Evolutionary conservation across 2,113 vertebrate species (phyloP), one percentile per base, ranked within the genome.

Genomic region (Planiliza haematocheilus): DNA sequence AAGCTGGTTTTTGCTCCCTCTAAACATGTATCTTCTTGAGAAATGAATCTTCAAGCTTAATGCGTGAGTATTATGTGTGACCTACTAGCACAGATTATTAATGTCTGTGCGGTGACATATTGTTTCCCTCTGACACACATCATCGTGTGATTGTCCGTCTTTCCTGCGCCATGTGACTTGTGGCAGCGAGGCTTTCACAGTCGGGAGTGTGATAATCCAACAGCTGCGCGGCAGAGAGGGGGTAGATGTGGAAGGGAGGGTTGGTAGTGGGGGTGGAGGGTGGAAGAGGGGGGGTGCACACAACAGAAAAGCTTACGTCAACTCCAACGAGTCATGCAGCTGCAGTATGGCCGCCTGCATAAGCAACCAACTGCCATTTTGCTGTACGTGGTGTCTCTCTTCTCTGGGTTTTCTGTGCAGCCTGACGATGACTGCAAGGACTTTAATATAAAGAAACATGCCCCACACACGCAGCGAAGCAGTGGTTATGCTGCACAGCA

Each of bases 241-340:
- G 61, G 34, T 57, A 5, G 71, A 64, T 10, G n/a, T 36, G 56
- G 18, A 50, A 34, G 67, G 64, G 48, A 30, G 51, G 39, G 61
- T 8, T 7, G 17, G 77, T 20, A 43, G 16, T 4, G 18, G 17
- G 57, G 17, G 18, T 8, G 51, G n/a, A 16, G 21, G 38, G 0
- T 10, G 30, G 56, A 3, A 0, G 39, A 21, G 41, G 61, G 18
- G 13, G 51, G 18, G 14, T 3, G 52, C 8, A 18, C 70, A 76
- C 77, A 70, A 73, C 86, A 86, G 77, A 86, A 82, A 82, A 62
- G 85, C 83, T 90, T 81, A 86, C 79, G 79, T 90, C 86, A 90
- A 83, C 86, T 69, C 84, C 49, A 77, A 72, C 57, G 58, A 87
- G 77, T 83, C 83, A 66, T 80, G 85, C 71, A 77, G 77, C 83